Evolutionary conservation across 2,113 vertebrate species (phyloP).

Genomic region (Oceanodroma tethys): DNA sequence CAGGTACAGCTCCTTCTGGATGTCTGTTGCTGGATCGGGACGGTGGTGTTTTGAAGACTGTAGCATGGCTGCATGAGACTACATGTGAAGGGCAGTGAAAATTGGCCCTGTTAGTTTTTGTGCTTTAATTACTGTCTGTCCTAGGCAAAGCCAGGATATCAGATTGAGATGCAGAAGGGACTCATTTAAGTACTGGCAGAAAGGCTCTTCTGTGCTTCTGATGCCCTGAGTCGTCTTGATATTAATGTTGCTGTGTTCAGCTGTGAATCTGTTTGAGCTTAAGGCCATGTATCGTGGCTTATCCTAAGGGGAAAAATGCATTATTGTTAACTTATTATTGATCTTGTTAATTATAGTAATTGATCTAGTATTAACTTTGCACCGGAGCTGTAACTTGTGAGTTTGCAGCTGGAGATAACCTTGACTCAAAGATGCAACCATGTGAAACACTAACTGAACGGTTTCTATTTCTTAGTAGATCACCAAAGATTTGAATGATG

Average conservation of each 20-base stretch:
- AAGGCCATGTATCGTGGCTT: neutral
- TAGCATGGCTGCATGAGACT: rapidly evolving
- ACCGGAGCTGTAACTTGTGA: neutral
- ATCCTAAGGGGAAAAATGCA: neutral
- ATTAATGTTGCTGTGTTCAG: neutral
- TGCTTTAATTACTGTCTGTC: neutral
- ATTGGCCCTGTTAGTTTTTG: too few relatives aligned
- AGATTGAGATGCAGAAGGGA: neutral
- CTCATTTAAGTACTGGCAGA: neutral
- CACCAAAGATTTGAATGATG: neutral
- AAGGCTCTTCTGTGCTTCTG: neutral
- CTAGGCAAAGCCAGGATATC: neutral
- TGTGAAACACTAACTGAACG: neutral
- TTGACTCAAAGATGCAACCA: neutral
- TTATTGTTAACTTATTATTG: neutral
- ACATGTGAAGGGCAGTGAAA: neutral
- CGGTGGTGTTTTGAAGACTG: neutral
- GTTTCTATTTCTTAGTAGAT: neutral
- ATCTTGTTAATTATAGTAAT: conserved; percentile 14
- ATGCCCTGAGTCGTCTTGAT: neutral
- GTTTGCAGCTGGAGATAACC: neutral
- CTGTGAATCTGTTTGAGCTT: neutral
- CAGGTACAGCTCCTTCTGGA: neutral
- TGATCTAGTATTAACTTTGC: neutral
- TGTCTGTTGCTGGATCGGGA: neutral